Base-by-base conservation (phyloP, 23 tunicate genomes). In the Aplidium turbinatum region DNA sequence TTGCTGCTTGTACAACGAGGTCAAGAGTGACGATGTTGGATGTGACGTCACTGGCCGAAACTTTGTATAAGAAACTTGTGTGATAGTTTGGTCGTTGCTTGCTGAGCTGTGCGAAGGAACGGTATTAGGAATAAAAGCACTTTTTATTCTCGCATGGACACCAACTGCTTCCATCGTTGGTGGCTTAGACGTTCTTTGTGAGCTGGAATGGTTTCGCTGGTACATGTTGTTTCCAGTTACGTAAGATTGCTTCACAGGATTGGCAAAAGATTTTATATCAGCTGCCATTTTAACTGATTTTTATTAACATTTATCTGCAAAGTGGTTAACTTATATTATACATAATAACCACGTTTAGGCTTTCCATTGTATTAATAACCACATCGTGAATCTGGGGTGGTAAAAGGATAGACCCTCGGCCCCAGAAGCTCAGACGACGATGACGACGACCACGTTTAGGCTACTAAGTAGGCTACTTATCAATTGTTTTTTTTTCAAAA, bases 11-110 rank as follows among this genome's bases (percentile, higher is more conserved):
- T 81, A 81, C 62, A 81, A 33, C 11, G 87, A 71, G 23, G 79
- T 79, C 27, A 81, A 38, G 52, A 72, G 23, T 36, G 79, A 72
- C 63, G 87, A 58, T n/a, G 78, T 58, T 1, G 83, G 83, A 33
- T 81, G 70, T 46, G 87, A 81, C 72, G 87, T 72, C 72, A 81
- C 87, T 2, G 87, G 87, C 4, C 78, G 62, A 48, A 81, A 81
- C 29, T 62, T 62, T 22, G 82, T 61, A 33, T 61, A 76, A 1
- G 60, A 27, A 39, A 61, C 72, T 0, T 76, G 82, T 4, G 20
- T 9, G 25, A 20, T 21, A 3, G 58, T 3, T 2, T 47, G 76
- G 4, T 47, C 58, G n/a, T 76, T 76, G 25, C 22, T 63, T 29
- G 19, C 4, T 13, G 35, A 29, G 42, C 30, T 27, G 63, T 72